Evolutionary conservation across 2,797 vertebrate species (phyloP).

Genomic region (Erethizon dorsatum): DNA sequence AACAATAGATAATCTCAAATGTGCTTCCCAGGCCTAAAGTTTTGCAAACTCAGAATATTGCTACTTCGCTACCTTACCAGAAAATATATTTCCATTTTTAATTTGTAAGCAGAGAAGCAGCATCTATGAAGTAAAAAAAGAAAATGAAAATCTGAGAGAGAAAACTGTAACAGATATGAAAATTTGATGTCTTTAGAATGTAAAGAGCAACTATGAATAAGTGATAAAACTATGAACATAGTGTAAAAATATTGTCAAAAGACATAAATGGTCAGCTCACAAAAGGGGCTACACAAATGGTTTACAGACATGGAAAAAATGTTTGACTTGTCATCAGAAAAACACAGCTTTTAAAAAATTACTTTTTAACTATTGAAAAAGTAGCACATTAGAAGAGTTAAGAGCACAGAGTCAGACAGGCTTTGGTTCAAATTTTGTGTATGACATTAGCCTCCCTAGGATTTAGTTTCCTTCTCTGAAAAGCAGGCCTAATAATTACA

Average conservation of each 20-base stretch:
- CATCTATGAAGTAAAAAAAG: background rate
- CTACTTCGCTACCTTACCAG: background rate
- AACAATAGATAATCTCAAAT: background rate
- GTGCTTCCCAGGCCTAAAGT: background rate
- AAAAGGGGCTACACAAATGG: background rate
- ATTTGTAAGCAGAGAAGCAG: background rate
- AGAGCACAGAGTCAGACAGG: background rate
- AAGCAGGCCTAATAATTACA: background rate
- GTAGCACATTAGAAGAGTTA: background rate
- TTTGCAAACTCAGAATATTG: background rate
- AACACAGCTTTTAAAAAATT: background rate
- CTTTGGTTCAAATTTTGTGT: background rate
- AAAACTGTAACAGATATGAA: background rate
- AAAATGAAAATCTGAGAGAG: background rate
- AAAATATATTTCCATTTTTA: background rate
- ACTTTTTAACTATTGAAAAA: background rate
- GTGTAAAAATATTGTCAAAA: constrained; percentile 4
- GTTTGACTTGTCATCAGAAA: background rate
- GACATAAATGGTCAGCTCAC: background rate
- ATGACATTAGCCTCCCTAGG: background rate
- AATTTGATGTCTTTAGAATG: background rate
- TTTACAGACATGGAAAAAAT: background rate
- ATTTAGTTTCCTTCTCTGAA: background rate
- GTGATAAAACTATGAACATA: background rate
- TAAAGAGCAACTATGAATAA: constrained; percentile 43